Conservation (phyloP, 2,113 vertebrate genomes). For the Origma solitaria region DNA sequence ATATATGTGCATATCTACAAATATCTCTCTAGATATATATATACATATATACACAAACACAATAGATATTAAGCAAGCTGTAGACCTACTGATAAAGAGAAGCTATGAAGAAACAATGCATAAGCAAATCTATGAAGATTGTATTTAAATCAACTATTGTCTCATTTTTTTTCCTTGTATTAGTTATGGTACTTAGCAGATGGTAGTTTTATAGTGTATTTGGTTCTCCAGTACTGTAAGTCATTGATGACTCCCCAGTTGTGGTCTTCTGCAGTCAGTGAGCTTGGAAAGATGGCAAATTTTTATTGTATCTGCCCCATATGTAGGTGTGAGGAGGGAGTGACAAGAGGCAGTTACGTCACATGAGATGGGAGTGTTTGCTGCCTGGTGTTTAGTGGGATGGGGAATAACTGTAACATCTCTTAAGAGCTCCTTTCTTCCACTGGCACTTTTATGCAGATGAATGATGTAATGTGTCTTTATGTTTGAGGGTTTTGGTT, state of each 20-base stretch:
- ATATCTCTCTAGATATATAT: background rate
- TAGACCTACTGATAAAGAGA: background rate
- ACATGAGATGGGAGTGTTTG: background rate
- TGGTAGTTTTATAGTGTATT: background rate
- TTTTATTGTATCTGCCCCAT: background rate
- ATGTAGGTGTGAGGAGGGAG: background rate
- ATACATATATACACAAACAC: background rate
- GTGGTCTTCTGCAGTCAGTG: background rate
- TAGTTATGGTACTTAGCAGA: background rate
- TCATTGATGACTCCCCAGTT: background rate
- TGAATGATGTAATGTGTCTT: background rate
- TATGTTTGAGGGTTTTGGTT: rapidly evolving
- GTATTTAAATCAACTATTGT: background rate
- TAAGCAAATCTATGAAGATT: background rate
- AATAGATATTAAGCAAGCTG: background rate
- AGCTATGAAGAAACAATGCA: background rate
- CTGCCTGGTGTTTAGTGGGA: background rate
- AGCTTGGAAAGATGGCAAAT: background rate
- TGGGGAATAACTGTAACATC: background rate
- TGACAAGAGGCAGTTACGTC: background rate
- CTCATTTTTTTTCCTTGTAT: background rate
- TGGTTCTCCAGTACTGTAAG: background rate
- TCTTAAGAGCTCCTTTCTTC: background rate
- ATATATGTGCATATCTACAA: background rate
- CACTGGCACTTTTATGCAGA: background rate